Evolutionary conservation across 1,140 invertebrate species (phyloP).

Genomic region (Bombus huntii): DNA sequence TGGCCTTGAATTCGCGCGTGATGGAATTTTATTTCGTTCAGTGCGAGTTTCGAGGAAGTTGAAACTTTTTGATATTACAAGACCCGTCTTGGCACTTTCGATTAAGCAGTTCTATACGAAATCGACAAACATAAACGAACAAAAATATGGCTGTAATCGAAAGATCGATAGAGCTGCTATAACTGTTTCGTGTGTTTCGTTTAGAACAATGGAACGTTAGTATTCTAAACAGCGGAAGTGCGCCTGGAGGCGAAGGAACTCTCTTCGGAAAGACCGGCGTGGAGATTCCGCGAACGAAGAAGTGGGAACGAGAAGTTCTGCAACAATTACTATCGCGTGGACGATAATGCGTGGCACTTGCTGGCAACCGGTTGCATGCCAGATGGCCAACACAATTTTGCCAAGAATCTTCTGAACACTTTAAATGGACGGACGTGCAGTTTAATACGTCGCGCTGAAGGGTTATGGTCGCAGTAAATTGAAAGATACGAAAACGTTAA

Average conservation of each 20-base stretch:
- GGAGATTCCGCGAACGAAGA: constrained; percentile 26
- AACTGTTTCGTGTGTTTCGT: neutral
- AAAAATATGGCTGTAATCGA: neutral
- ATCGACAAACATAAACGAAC: neutral
- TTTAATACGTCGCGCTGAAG: neutral
- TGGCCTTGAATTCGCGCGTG: neutral
- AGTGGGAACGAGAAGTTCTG: constrained; percentile 3
- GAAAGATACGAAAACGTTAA: constrained; percentile 3
- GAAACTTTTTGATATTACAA: neutral
- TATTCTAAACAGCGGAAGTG: constrained; percentile 17
- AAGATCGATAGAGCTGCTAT: neutral
- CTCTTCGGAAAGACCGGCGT: neutral
- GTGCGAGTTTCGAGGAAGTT: neutral
- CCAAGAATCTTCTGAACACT: constrained; percentile 39
- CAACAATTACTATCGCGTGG: constrained; percentile 48
- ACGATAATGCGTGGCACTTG: constrained; percentile 48
- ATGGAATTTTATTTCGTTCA: constrained; percentile 7
- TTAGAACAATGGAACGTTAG: neutral
- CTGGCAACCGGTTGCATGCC: constrained; percentile 52
- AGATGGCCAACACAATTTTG: constrained; percentile 62
- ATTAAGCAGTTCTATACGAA: neutral
- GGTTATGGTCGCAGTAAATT: neutral
- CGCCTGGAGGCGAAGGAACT: neutral
- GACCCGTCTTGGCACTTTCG: neutral
- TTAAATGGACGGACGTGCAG: neutral